Evolutionary conservation across 1,140 invertebrate species (phyloP).

Genomic region (Ceratina australensis): DNA sequence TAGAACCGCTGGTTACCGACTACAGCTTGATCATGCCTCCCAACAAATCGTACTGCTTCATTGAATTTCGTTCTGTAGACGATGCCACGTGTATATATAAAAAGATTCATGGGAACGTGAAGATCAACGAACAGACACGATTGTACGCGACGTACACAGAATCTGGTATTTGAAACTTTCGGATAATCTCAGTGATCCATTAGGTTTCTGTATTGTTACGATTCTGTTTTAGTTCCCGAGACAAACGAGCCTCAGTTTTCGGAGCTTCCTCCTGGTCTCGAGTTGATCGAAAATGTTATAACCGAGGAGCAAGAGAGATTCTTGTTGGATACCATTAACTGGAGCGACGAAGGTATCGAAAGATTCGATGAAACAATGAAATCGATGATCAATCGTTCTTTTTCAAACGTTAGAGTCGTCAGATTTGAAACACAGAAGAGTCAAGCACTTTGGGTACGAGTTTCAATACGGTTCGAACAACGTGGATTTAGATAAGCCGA

Average conservation of each 20-base stretch:
- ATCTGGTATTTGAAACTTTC: constrained; percentile 73
- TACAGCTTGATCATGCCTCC: constrained; percentile 83
- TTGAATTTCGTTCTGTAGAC: constrained; percentile 80
- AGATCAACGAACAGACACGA: constrained; percentile 80
- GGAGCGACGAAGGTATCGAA: constrained; percentile 74
- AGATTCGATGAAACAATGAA: neutral
- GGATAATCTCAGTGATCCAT: neutral
- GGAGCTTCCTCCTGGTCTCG: constrained; percentile 85
- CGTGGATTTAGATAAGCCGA: constrained; percentile 87
- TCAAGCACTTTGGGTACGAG: constrained; percentile 96
- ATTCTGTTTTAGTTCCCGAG: constrained; percentile 74
- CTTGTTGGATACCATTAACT: constrained; percentile 84
- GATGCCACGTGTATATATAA: constrained; percentile 80
- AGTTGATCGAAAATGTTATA: constrained; percentile 87
- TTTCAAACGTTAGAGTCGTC: constrained; percentile 59
- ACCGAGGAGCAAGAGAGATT: constrained; percentile 84
- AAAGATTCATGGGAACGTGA: constrained; percentile 79
- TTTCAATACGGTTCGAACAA: constrained; percentile 95
- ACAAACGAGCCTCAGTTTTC: constrained; percentile 61
- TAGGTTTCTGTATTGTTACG: neutral
- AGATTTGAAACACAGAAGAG: constrained; percentile 90
- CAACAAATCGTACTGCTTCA: constrained; percentile 88
- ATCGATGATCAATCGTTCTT: neutral
- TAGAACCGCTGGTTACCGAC: constrained; percentile 78
- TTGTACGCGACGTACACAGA: constrained; percentile 85